A percentile compares a stretch with the other conserved stretches of the same genome.
Conservation (phyloP, 1,140 invertebrate genomes). For the Diploscapter pachys region DNA sequence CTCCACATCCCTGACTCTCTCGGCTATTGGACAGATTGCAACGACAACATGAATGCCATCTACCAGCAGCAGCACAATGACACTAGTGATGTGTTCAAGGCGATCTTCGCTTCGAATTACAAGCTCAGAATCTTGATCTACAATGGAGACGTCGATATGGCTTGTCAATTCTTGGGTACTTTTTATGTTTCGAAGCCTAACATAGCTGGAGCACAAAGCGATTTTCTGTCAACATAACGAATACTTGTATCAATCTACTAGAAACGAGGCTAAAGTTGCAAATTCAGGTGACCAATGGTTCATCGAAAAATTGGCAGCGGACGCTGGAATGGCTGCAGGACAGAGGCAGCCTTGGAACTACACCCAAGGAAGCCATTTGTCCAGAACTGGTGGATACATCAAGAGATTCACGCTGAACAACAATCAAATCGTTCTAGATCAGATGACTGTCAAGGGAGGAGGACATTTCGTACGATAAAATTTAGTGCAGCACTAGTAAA, state of each 20-base stretch:
- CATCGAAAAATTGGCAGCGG: constrained; percentile 52
- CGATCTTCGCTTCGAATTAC: constrained; percentile 29
- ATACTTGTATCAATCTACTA: too few species aligned
- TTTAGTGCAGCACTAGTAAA: too few species aligned
- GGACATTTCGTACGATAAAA: constrained; percentile 62
- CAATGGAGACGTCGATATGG: constrained; percentile 66
- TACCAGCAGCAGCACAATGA: constrained; percentile 39
- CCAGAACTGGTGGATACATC: constrained; percentile 31
- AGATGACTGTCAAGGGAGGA: constrained; percentile 55
- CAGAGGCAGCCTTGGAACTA: constrained; percentile 28
- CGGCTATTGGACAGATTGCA: constrained; percentile 25
- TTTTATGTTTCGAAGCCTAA: too few species aligned
- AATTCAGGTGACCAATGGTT: constrained; percentile 63
- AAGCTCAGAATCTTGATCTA: constrained; percentile 59
- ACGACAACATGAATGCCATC: constrained; percentile 25
- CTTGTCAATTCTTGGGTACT: constrained; percentile 63
- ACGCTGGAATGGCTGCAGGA: neutral
- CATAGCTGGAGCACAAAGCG: too few species aligned
- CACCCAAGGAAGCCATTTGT: constrained; percentile 21
- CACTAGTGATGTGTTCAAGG: constrained; percentile 39
- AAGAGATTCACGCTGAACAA: constrained; percentile 31
- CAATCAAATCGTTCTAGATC: constrained; percentile 14
- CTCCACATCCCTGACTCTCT: constrained; percentile 23
- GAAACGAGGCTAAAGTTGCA: too few species aligned
- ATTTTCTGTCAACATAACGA: too few species aligned